These are phyloP conservation scores for Magallana nippona DNA, from an alignment of 2,888 invertebrate genomes.

Conservation along the genomic window DNA sequence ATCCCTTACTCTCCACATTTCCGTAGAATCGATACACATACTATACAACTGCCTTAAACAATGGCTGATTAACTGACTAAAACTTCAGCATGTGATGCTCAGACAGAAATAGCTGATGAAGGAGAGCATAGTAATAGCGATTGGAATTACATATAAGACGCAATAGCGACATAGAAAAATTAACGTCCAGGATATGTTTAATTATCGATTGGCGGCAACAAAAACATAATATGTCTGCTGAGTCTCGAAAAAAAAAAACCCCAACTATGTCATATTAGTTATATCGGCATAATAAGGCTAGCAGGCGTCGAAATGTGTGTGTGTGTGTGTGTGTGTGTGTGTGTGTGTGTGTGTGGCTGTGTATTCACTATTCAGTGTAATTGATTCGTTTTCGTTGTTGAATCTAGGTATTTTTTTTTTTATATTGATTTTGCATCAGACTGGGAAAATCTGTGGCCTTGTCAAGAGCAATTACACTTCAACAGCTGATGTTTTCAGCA, in stretches of 20 bases:
- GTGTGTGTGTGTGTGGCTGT: too few relatives aligned
- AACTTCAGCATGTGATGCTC: background rate
- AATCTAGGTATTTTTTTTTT: background rate
- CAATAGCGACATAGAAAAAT: background rate
- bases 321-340: too few relatives aligned
- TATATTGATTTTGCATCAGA: slow-evolving; percentile 14
- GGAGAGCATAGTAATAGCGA: background rate
- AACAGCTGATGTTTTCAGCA: too few relatives aligned
- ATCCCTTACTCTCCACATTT: background rate
- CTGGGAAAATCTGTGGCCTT: background rate
- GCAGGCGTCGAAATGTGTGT: too few relatives aligned
- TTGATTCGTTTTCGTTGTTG: too few relatives aligned
- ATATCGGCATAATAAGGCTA: too few relatives aligned
- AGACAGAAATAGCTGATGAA: background rate
- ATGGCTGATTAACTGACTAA: slow-evolving; percentile 9
- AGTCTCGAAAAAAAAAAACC: slow-evolving; percentile 1
- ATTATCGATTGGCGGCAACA: slow-evolving; percentile 9
- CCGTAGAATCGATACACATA: background rate
- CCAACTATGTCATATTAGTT: too few relatives aligned
- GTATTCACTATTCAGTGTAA: too few relatives aligned
- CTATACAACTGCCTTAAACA: background rate
- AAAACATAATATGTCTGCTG: background rate
- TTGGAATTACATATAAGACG: slow-evolving; percentile 6
- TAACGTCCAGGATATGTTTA: background rate
- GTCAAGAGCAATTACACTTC: background rate